Conservation (phyloP, 92 coral and sea anemone species). For the Actinernus sp. region DNA sequence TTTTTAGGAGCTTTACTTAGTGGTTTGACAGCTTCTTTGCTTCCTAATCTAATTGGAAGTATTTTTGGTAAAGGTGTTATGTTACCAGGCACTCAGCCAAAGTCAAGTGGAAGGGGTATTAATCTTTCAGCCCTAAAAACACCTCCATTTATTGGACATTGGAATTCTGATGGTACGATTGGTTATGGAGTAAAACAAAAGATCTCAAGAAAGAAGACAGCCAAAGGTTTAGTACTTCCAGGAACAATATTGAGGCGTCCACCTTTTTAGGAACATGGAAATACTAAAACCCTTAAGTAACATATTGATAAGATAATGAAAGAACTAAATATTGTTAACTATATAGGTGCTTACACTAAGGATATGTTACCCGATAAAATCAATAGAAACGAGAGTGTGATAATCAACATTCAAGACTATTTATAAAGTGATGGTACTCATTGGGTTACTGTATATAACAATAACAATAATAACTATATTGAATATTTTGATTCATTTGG, state of each 20-base stretch:
- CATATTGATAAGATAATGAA: slow-evolving; percentile 1
- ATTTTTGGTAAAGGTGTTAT: slow-evolving; percentile 11
- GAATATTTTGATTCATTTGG: not conserved
- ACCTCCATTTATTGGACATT: no score
- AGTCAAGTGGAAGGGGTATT: not conserved
- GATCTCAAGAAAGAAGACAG: slow-evolving; percentile 6
- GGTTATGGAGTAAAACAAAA: not conserved
- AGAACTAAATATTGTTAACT: not conserved
- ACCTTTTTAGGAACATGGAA: not conserved
- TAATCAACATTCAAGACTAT: not conserved
- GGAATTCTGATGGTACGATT: no score
- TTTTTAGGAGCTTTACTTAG: slow-evolving; percentile 15
- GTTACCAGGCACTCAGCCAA: not conserved
- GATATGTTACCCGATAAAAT: slow-evolving; percentile 5
- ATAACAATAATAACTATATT: no score
- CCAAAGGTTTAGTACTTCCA: not conserved
- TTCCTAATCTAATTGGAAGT: not conserved
- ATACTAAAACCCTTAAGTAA: slow-evolving; percentile 1
- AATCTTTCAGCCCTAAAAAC: no score
- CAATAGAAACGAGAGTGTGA: not conserved
- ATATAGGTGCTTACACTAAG: not conserved
- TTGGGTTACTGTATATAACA: not conserved
- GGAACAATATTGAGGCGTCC: slow-evolving; percentile 9
- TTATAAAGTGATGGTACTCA: no score
- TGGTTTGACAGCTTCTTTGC: slow-evolving; percentile 11